A percentile compares a stretch with the other conserved stretches of the same genome.
Evolutionary conservation across 2,113 vertebrate species (phyloP).

Genomic region (Xiphorhynchus elegans): DNA sequence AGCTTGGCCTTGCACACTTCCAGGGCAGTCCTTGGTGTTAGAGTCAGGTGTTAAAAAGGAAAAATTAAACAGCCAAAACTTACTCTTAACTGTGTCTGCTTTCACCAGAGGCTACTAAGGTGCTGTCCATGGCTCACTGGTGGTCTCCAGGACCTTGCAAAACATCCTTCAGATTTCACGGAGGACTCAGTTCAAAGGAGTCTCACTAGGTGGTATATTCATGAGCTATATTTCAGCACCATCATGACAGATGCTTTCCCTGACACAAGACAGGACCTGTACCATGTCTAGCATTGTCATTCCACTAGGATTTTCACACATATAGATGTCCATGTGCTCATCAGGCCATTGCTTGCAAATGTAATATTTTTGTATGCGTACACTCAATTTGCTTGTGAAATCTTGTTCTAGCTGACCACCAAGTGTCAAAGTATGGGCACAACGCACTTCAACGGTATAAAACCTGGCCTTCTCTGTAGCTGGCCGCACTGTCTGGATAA

Average conservation of each 20-base stretch:
- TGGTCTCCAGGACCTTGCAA: not conserved
- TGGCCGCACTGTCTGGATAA: not conserved
- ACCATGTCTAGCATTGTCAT: not conserved
- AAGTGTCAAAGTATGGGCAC: not conserved
- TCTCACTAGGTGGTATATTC: not conserved
- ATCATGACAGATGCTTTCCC: not conserved
- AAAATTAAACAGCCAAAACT: not conserved
- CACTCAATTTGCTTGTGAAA: not conserved
- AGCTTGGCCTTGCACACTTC: too few species aligned
- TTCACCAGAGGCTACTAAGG: not conserved
- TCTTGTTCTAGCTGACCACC: not conserved
- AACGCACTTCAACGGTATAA: not conserved
- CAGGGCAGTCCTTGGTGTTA: not conserved
- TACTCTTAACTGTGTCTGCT: rapidly evolving
- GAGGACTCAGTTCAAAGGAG: slow-evolving; percentile 9
- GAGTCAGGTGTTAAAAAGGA: not conserved
- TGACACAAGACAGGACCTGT: slow-evolving; percentile 5
- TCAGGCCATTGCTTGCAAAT: not conserved
- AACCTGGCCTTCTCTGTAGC: not conserved
- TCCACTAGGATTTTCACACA: not conserved
- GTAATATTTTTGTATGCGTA: rapidly evolving
- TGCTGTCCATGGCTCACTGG: not conserved
- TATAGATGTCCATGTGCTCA: rapidly evolving
- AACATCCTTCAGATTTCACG: not conserved
- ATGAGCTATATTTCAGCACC: not conserved